Evolutionary conservation across 1,140 invertebrate species (phyloP).

Genomic region (Thaumatotibia leucotreta): DNA sequence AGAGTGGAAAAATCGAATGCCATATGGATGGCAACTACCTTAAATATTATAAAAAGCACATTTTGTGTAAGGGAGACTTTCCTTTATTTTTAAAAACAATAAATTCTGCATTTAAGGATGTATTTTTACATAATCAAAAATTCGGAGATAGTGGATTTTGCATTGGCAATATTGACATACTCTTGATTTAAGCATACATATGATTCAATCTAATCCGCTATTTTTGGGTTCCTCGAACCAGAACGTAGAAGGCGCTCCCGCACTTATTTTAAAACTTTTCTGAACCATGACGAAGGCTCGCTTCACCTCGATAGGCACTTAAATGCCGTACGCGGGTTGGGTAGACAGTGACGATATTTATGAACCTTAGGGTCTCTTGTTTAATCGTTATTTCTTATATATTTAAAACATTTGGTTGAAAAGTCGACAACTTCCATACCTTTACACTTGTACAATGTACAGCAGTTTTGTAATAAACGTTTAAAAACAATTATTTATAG

Average conservation of each 20-base stretch:
- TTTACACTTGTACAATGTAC: not conserved
- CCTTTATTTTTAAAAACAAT: no score
- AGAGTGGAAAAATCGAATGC: not conserved
- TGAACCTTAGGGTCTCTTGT: constrained; percentile 4
- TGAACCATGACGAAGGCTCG: constrained; percentile 18
- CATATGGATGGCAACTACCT: not conserved
- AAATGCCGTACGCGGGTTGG: constrained; percentile 19
- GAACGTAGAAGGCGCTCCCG: not conserved
- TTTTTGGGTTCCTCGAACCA: not conserved
- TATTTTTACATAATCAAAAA: no score
- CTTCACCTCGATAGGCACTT: constrained; percentile 18
- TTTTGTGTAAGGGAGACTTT: no score
- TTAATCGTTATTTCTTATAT: not conserved
- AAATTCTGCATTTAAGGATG: no score
- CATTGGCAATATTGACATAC: no score
- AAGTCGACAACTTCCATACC: no score
- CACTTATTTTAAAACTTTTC: constrained; percentile 11
- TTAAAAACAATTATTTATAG: no score
- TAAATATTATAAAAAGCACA: no score
- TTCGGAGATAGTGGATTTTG: no score
- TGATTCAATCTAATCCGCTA: not conserved
- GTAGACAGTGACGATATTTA: constrained; percentile 15
- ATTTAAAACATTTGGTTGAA: no score
- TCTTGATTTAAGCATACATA: not conserved
- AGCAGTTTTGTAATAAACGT: no score